These are phyloP conservation scores for Araneus ventricosus DNA, from an alignment of 1,140 invertebrate species.

Conservation along the genomic window DNA sequence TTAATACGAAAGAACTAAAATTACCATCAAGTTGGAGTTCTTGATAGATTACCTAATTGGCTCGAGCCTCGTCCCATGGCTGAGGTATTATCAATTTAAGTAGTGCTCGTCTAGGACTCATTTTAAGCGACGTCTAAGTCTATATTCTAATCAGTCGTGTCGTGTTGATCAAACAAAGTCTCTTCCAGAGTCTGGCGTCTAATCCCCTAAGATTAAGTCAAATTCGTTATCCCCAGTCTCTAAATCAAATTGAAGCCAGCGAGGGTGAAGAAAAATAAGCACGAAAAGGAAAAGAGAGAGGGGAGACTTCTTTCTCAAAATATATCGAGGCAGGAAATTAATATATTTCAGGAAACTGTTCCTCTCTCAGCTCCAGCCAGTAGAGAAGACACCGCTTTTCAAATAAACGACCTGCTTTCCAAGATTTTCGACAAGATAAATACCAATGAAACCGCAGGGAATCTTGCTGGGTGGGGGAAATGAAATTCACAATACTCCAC, in stretches of 20 bases:
- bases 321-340: constrained; percentile 69
- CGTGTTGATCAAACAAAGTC: constrained; percentile 34
- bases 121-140: constrained; percentile 3
- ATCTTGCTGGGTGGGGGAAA: constrained; percentile 27
- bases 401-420: constrained; percentile 19
- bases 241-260: constrained; percentile 55
- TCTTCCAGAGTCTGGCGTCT: background rate
- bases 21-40: background rate
- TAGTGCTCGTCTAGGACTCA: background rate
- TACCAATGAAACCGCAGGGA: constrained; percentile 62
- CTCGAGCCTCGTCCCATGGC: background rate
- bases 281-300: background rate
- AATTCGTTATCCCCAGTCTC: constrained; percentile 44
- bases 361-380: background rate
- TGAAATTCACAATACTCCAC: constrained; percentile 67
- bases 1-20: background rate
- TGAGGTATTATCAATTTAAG: background rate
- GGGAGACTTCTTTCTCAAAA: background rate
- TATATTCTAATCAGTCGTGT: constrained; percentile 39
- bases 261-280: background rate
- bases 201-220: constrained; percentile 49
- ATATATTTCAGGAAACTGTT: constrained; percentile 66
- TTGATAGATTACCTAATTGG: constrained; percentile 10
- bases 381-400: constrained; percentile 2
- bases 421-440: constrained; percentile 68